These are phyloP conservation scores for Berghia stephanieae DNA, from an alignment of 1,140 invertebrate species.

Conservation along the genomic window DNA sequence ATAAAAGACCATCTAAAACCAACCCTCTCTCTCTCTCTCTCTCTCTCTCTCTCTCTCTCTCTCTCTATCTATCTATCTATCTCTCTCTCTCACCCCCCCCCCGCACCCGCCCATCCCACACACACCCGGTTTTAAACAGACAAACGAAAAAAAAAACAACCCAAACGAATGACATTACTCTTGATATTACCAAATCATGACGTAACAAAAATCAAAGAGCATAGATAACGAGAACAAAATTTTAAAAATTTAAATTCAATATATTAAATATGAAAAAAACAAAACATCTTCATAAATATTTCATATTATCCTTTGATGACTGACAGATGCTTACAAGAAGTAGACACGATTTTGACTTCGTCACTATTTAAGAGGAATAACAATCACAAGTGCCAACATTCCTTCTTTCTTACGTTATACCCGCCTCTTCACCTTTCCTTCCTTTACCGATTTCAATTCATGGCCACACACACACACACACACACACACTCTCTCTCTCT, in stretches of 20 bases:
- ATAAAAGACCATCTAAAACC: constrained; percentile 12
- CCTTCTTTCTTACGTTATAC: constrained; percentile 11
- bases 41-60: constrained; percentile 22
- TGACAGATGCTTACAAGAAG: no score
- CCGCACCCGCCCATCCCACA: background rate
- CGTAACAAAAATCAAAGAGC: background rate
- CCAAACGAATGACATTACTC: no score
- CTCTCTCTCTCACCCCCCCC: constrained; percentile 5
- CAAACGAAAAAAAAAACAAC: no score
- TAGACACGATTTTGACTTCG: no score
- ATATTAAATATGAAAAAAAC: background rate
- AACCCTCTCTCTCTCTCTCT: constrained; percentile 31
- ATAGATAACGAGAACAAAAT: background rate
- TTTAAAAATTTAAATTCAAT: background rate
- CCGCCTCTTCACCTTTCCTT: background rate
- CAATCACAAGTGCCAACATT: background rate
- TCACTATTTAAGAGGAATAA: no score
- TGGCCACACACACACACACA: no score
- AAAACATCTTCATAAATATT: no score
- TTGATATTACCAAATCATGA: no score
- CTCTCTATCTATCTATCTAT: background rate
- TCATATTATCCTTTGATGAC: no score
- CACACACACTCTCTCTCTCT: constrained; percentile 5
- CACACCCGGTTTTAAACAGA: background rate
- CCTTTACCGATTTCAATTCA: background rate